Base-by-base conservation (phyloP, 2,888 invertebrate genomes). In the Dysmachus trigonus region DNA sequence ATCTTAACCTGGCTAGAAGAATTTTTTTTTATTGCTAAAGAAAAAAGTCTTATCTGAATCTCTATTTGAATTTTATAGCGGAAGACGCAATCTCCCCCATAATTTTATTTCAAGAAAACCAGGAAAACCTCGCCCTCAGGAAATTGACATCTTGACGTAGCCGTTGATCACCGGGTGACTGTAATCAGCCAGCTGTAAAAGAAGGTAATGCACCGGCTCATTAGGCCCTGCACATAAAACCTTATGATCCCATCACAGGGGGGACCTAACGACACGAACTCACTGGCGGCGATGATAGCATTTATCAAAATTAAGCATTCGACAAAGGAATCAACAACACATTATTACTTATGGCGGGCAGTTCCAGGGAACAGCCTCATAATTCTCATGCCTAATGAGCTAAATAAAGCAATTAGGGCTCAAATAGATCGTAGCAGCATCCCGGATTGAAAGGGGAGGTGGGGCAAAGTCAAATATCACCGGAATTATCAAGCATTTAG, bases 351-450 rank as follows among this genome's bases (percentile, higher is more conserved):
- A 47, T 79, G 47, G 79, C 51, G 31, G 47, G 38, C 22, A 47
- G 38, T 47, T 51, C n/a, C 51, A 30, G 30, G 30, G 38, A 79
- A 47, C 51, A 47, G 38, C 15, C 27, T 30, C 51, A 79, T 79
- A 79, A 79, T 31, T 79, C 79, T 79, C n/a, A 30, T 79, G 51
- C 79, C 79, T 79, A 79, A 79, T 79, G 79, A 79, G 51, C 79
- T 79, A 79, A 79, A 51, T 79, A 79, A 79, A 79, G 79, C 51
- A 79, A 79, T 79, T 79, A 79, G 62, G 27, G 22, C 79, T 1
- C 8, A 15, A 79, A 79, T 51, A 51, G 31, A 51, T 79, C 6
- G 79, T 31, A 76, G 79, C 31, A 79, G 31, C 79, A 79, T 79
- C 51, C 41, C 79, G 30, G 41, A n/a, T n/a, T n/a, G n/a, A n/a